These are phyloP conservation scores for Theristus sp. DNA, from an alignment of 2,888 invertebrate species.

Conservation along the genomic window DNA sequence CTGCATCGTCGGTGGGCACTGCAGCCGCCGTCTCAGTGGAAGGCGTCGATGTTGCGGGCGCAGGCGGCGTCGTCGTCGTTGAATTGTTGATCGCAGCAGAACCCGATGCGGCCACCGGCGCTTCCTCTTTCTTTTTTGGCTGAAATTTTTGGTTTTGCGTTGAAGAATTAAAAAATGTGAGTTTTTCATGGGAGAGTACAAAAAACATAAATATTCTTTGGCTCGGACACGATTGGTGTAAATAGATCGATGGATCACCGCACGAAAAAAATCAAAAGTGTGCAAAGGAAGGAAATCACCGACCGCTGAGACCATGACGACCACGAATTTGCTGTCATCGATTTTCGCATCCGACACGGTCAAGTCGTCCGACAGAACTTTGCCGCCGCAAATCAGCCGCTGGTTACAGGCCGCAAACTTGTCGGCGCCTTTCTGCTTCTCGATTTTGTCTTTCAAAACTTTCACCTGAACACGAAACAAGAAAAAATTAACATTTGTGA, in stretches of 20 bases:
- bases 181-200: too few relatives aligned
- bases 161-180: neutral
- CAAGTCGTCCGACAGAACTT: neutral
- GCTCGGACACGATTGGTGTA: too few relatives aligned
- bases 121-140: slow-evolving; percentile 15
- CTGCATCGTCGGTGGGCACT: slow-evolving; percentile 2
- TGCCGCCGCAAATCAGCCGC: slow-evolving; percentile 1
- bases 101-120: slow-evolving; percentile 24
- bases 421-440: neutral
- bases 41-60: slow-evolving; percentile 4
- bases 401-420: neutral
- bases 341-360: neutral
- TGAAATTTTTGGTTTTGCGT: neutral
- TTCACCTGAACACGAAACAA: neutral
- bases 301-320: neutral
- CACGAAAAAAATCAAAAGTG: too few relatives aligned
- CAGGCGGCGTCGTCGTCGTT: slow-evolving; percentile 6
- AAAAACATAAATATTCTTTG: too few relatives aligned
- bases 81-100: slow-evolving; percentile 20
- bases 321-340: slow-evolving; percentile 1
- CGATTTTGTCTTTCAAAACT: neutral
- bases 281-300: neutral
- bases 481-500: neutral
- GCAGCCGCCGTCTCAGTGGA: slow-evolving; percentile 2
- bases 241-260: too few relatives aligned